phyloP scores from a whole-genome alignment of 1,140 invertebrate genomes.

The Brevipalpus yothersi region DNA sequence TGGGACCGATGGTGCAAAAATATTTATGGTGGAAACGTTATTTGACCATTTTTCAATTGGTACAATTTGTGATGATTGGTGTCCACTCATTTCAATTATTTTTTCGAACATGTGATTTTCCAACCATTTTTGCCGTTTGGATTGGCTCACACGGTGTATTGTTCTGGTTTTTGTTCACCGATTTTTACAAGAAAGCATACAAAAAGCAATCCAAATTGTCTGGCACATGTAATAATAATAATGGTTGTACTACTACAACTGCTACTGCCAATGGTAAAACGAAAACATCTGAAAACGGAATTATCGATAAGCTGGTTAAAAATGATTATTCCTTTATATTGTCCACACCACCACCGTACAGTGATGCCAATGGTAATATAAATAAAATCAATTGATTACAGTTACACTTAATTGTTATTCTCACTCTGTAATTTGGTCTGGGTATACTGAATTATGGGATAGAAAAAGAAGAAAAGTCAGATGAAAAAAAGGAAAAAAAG shows the following conservation, averaged over 20 bases:
- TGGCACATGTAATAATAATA: not conserved
- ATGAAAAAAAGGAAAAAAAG: too few species aligned
- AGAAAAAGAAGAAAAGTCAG: too few species aligned
- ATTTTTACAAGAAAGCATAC: not conserved
- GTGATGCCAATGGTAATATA: not conserved
- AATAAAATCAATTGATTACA: not conserved
- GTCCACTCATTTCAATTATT: not conserved
- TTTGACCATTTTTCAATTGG: slow-evolving; percentile 1
- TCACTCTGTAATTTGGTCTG: too few species aligned
- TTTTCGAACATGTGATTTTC: not conserved
- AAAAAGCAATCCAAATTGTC: not conserved
- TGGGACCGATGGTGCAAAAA: slow-evolving; percentile 26
- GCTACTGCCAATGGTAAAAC: not conserved
- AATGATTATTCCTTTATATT: too few species aligned
- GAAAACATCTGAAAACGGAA: not conserved
- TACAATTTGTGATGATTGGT: not conserved
- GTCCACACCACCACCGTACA: not conserved
- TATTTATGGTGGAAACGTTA: slow-evolving; percentile 30
- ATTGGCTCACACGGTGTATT: not conserved
- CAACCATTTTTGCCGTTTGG: not conserved
- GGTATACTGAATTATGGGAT: too few species aligned
- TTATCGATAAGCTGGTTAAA: not conserved
- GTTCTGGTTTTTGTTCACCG: not conserved
- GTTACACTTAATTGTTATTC: too few species aligned
- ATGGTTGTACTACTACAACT: not conserved